These are phyloP conservation scores for Phortica okadai DNA, from an alignment of 2,888 invertebrate genomes.

Conservation along the genomic window DNA sequence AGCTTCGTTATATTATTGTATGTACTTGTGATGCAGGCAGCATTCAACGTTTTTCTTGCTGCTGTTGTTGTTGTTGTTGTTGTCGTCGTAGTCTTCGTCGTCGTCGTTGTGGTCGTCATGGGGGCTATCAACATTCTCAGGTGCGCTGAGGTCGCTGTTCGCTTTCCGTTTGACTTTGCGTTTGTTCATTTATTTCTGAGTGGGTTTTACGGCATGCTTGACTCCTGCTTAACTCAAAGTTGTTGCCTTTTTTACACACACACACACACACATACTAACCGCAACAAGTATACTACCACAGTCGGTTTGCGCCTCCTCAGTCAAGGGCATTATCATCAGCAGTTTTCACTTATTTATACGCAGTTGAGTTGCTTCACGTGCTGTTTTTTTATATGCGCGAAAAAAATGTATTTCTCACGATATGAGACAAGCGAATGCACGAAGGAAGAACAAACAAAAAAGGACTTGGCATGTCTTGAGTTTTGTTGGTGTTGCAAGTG, in stretches of 20 bases:
- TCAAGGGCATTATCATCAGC: conserved; percentile 3
- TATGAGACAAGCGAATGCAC: background rate
- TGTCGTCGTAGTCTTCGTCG: conserved; percentile 50
- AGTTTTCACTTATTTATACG: background rate
- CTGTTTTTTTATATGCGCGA: background rate
- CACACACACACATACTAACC: background rate
- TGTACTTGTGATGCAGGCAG: conserved; percentile 14
- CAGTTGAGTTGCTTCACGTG: background rate
- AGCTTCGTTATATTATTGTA: background rate
- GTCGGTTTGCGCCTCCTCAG: background rate
- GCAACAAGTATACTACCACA: background rate
- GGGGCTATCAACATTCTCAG: conserved; percentile 76
- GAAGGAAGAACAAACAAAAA: background rate
- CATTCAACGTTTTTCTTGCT: background rate
- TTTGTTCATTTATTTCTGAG: conserved; percentile 18
- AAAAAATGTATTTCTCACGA: background rate
- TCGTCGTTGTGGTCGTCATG: conserved; percentile 54
- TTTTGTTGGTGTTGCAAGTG: background rate
- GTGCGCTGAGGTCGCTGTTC: conserved; percentile 58
- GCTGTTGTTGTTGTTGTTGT: background rate
- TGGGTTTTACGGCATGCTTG: conserved; percentile 14
- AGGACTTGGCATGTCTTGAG: background rate
- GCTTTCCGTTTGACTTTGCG: conserved; percentile 19
- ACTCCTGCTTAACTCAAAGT: conserved; percentile 3
- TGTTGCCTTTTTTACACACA: background rate